phyloP scores from a whole-genome alignment of 2,888 invertebrate species.

The Helleia helle region DNA sequence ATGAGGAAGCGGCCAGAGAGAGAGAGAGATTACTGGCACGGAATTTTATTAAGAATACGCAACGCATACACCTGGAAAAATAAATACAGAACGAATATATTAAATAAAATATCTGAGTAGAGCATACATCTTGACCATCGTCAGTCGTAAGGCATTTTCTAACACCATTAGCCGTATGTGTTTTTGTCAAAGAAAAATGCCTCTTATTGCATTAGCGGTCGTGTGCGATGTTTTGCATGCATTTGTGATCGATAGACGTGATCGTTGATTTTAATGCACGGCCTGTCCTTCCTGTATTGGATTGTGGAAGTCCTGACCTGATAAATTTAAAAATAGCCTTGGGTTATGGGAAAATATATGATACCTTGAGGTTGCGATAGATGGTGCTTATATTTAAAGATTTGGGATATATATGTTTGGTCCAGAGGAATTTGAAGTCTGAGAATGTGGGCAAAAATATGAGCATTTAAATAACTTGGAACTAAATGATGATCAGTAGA shows the following conservation, averaged over 20 bases:
- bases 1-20: too few relatives aligned
- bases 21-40: too few relatives aligned
- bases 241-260: slow-evolving; percentile 33
- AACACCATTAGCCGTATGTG: slow-evolving; percentile 46
- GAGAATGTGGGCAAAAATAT: too few relatives aligned
- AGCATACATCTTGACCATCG: slow-evolving; percentile 25
- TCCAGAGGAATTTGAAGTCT: too few relatives aligned
- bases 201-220: slow-evolving; percentile 60
- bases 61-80: too few relatives aligned
- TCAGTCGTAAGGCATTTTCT: slow-evolving; percentile 43
- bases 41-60: too few relatives aligned
- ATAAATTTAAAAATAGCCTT: slow-evolving; percentile 6
- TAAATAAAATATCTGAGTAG: slow-evolving; percentile 23
- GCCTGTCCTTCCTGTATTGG: slow-evolving; percentile 12
- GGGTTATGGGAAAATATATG: not conserved
- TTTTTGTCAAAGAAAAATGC: slow-evolving; percentile 67
- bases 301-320: slow-evolving; percentile 8
- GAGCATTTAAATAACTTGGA: too few relatives aligned
- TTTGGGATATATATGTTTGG: too few relatives aligned
- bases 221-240: slow-evolving; percentile 33
- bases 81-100: too few relatives aligned
- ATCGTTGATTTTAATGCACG: slow-evolving; percentile 26
- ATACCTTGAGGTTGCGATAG: not conserved
- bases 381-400: too few relatives aligned
- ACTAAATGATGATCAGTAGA: too few relatives aligned